Evolutionary conservation across 2,888 invertebrate species (phyloP).

Genomic region (Cerceris rybyensis): DNA sequence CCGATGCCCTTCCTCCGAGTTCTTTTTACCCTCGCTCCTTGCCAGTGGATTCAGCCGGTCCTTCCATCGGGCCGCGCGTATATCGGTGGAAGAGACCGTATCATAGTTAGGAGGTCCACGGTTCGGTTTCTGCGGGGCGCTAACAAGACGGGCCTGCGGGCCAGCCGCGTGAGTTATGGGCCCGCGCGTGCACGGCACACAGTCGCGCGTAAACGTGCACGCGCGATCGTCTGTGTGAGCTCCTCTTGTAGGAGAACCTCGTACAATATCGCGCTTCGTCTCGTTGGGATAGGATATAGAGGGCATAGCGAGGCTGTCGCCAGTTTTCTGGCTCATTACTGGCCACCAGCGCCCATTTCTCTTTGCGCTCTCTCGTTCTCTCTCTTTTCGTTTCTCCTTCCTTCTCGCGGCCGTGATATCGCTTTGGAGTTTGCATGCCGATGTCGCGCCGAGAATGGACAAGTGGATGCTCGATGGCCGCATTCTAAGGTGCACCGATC

Average conservation of each 20-base stretch:
- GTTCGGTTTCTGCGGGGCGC: conserved; percentile 71
- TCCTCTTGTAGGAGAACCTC: conserved; percentile 30
- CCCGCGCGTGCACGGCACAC: conserved; percentile 64
- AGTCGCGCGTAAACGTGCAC: conserved; percentile 17
- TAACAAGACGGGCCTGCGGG: conserved; percentile 77
- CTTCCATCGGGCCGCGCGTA: conserved; percentile 40
- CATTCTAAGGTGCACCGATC: conserved; percentile 30
- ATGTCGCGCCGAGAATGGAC: neutral
- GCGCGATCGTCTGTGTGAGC: neutral
- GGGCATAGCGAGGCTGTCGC: conserved; percentile 79
- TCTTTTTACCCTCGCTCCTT: conserved; percentile 6
- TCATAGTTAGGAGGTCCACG: conserved; percentile 69
- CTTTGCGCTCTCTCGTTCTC: conserved; percentile 44
- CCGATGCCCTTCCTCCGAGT: conserved; percentile 14
- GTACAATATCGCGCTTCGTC: conserved; percentile 62
- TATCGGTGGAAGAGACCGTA: conserved; percentile 66
- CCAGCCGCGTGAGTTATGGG: conserved; percentile 77
- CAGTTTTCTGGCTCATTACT: conserved; percentile 82
- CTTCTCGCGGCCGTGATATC: conserved; percentile 36
- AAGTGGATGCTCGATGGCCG: conserved; percentile 16
- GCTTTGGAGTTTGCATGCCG: conserved; percentile 30
- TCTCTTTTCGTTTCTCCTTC: conserved; percentile 13
- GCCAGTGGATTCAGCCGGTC: conserved; percentile 4
- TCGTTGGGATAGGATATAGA: conserved; percentile 69
- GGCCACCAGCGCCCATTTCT: conserved; percentile 75